Percentiles rank a stretch among this genome's conserved stretches.
These are phyloP conservation scores for Whitmania pigra DNA, from an alignment of 1,140 invertebrate genomes.

Conservation along the genomic window DNA sequence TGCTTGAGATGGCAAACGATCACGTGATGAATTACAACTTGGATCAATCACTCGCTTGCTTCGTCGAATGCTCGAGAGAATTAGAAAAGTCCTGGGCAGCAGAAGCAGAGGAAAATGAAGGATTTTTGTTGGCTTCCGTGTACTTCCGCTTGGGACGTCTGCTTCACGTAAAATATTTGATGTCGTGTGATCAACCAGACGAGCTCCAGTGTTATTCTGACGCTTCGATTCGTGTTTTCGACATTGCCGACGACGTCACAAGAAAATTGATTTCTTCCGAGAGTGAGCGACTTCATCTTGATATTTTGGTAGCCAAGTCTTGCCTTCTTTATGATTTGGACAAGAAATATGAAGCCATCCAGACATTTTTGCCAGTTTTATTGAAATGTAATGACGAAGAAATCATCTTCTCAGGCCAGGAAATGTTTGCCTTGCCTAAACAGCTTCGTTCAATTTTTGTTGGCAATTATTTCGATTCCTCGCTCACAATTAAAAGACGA, in stretches of 20 bases:
- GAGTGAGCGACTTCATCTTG: not conserved
- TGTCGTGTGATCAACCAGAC: not conserved
- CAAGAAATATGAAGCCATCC: not conserved
- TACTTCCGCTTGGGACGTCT: slow-evolving; percentile 4
- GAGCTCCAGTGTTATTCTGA: not conserved
- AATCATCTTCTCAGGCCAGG: not conserved
- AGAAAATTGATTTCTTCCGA: not conserved
- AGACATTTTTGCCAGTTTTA: slow-evolving; percentile 4
- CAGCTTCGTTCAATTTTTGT: not conserved
- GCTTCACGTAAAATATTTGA: not conserved
- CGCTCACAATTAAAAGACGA: not conserved
- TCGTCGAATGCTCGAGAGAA: slow-evolving; percentile 1
- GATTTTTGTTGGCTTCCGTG: not conserved
- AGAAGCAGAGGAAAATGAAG: not conserved
- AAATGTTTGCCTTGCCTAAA: not conserved
- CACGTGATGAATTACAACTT: slow-evolving; percentile 9
- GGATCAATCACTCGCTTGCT: slow-evolving; percentile 4
- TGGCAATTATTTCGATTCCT: not conserved
- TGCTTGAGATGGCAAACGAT: slow-evolving; percentile 1
- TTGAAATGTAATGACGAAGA: not conserved
- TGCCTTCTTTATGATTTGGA: slow-evolving; percentile 12
- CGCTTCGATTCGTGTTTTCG: not conserved
- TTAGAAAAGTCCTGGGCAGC: not conserved
- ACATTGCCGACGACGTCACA: not conserved
- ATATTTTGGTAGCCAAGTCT: not conserved